Base-by-base conservation (phyloP, 2,797 vertebrate genomes). In the Poeciliopsis turneri region DNA sequence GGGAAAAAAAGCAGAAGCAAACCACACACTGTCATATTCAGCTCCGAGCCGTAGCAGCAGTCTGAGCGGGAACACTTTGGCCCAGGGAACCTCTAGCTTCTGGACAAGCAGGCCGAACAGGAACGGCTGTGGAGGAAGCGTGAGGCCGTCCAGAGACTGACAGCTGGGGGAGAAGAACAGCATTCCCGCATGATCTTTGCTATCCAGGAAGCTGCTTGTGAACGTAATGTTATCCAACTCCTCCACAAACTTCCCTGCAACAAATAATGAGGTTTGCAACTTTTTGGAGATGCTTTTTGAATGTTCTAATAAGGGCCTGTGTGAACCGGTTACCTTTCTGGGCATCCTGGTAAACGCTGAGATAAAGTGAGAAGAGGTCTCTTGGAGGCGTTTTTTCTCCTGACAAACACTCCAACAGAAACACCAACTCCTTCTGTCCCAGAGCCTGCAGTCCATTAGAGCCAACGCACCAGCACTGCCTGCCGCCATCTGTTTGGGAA, bases 41-140 rank as follows among this genome's bases (percentile, higher is more conserved):
- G 96, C 94, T 83, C 97, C 98, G 72, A 99, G 84, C 93, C 97
- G 95, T 43, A 99, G 95, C 75, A 99, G 96, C 89, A 99, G 95
- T 64, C 97, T 95, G 33, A 98, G 96, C 1, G 98, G 97, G 84
- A 99, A 99, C 82, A 98, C 97, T 85, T 99, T 99, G 78, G 97
- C 97, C 98, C 97, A 99, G 5, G 97, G 97, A 57, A 98, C 96
- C 92, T 99, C 98, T 88, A 97, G 90, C 74, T 98, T 98, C 90
- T 98, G 97, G 89, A 99, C 96, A 39, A 99, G 96, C 90, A 99
- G 83, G 20, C 98, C 98, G 79, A 82, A 98, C 78, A 99, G 95
- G 89, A 97, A 97, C 30, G 97, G 96, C 70, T 86, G 92, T 20
- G 94, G 85, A 11, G 98, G 97, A 47, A 98, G 90, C 4, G 92